Percentiles rank a stretch among this genome's conserved stretches.
Evolutionary conservation across 2,797 vertebrate species (phyloP).

Genomic region (Gastrophryne carolinensis): DNA sequence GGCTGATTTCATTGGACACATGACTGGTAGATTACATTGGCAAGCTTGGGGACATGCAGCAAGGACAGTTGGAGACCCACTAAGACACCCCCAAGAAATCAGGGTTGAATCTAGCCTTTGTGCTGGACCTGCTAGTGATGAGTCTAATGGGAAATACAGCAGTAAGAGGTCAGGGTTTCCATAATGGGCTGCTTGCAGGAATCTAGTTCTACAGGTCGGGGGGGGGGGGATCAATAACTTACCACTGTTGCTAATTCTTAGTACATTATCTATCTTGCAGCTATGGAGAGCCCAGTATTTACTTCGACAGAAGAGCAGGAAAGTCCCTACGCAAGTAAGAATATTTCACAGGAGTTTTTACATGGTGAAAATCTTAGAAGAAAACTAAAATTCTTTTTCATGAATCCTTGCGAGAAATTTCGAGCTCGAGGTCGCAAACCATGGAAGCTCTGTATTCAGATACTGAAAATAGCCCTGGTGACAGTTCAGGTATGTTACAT

Average conservation of each 20-base stretch:
- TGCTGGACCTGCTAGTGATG: no score
- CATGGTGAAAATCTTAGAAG: slow-evolving; percentile 83
- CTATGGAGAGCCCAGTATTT: slow-evolving; percentile 66
- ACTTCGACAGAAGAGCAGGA: slow-evolving; percentile 53
- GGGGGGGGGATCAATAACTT: not conserved
- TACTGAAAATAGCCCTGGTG: slow-evolving; percentile 89
- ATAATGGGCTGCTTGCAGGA: no score
- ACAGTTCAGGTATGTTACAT: slow-evolving; percentile 80
- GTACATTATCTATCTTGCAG: slow-evolving; percentile 52
- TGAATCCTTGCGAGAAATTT: slow-evolving; percentile 96
- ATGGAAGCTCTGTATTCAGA: slow-evolving; percentile 90
- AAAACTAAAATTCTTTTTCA: slow-evolving; percentile 93
- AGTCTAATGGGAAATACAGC: no score
- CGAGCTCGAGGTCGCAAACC: slow-evolving; percentile 87
- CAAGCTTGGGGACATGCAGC: no score
- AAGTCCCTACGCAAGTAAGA: slow-evolving; percentile 53
- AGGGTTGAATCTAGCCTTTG: no score
- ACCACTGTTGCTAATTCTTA: not conserved
- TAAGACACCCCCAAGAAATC: no score
- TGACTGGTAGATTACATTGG: no score
- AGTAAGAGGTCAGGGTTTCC: no score
- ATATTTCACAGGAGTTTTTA: slow-evolving; percentile 60
- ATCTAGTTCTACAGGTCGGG: no score
- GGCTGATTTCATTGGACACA: no score
- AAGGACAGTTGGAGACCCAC: no score